These are phyloP conservation scores for Dendrolimus kikuchii DNA, from an alignment of 1,140 invertebrate genomes.

Conservation along the genomic window DNA sequence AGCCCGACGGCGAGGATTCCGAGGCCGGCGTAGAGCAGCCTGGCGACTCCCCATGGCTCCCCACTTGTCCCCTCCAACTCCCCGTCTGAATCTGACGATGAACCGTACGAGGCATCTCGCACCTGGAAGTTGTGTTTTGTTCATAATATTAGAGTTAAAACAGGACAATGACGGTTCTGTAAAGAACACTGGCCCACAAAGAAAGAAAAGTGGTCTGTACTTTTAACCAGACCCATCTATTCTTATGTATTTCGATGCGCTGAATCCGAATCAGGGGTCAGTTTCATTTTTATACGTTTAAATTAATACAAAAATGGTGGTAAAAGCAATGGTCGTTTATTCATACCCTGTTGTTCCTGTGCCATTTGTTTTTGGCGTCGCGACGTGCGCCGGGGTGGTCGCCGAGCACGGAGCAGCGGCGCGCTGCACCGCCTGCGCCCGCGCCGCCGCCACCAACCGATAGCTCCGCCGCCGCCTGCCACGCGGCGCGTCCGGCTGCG, in stretches of 20 bases:
- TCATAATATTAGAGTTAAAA: too few species aligned
- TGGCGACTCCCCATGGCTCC: constrained; percentile 63
- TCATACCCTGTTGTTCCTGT: constrained; percentile 85
- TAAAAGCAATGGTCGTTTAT: too few species aligned
- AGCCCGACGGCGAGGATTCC: constrained; percentile 86
- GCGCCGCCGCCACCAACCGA: constrained; percentile 57
- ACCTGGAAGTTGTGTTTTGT: constrained; percentile 70
- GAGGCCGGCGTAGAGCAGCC: constrained; percentile 87
- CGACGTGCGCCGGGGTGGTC: constrained; percentile 74
- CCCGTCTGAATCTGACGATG: constrained; percentile 77
- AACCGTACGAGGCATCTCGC: constrained; percentile 82
- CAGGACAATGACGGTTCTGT: too few species aligned
- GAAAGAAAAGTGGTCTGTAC: too few species aligned
- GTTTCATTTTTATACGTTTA: background rate
- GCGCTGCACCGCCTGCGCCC: constrained; percentile 61
- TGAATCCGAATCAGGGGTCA: background rate
- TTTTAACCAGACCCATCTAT: too few species aligned
- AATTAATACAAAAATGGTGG: background rate
- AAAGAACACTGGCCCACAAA: too few species aligned
- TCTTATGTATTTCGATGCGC: too few species aligned
- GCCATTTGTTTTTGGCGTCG: constrained; percentile 81
- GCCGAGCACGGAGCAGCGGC: constrained; percentile 81
- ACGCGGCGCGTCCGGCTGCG: constrained; percentile 84
- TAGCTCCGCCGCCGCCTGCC: constrained; percentile 77
- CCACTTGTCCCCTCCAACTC: constrained; percentile 71